Percentiles rank a stretch among this genome's conserved stretches.
Evolutionary conservation across 1,140 invertebrate species (phyloP).

Genomic region (Drosophila bocki): DNA sequence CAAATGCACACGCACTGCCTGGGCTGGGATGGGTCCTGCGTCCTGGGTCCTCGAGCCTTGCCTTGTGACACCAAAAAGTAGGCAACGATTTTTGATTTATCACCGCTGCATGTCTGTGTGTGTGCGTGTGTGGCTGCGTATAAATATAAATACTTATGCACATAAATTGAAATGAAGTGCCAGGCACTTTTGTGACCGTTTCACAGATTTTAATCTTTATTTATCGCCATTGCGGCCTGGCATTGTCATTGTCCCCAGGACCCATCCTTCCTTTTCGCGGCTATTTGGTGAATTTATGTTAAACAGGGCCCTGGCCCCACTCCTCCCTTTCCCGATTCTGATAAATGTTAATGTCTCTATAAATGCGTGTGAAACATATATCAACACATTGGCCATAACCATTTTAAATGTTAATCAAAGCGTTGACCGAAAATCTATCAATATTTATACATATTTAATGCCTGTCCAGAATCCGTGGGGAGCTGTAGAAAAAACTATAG

Average conservation of each 20-base stretch:
- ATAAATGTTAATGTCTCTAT: constrained; percentile 72
- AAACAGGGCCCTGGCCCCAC: constrained; percentile 32
- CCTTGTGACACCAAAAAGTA: constrained; percentile 70
- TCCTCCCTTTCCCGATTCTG: constrained; percentile 10
- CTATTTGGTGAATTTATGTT: constrained; percentile 48
- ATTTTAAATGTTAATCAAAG: constrained; percentile 40
- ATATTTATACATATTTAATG: constrained; percentile 69
- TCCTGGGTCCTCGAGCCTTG: constrained; percentile 30
- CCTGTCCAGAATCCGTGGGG: background rate
- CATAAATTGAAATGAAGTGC: constrained; percentile 82
- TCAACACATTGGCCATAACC: constrained; percentile 37
- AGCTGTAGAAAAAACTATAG: background rate
- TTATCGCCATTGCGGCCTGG: constrained; percentile 63
- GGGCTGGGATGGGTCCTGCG: background rate
- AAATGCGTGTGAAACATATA: constrained; percentile 50
- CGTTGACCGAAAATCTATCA: constrained; percentile 23
- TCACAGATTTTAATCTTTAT: constrained; percentile 82
- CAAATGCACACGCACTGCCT: constrained; percentile 35
- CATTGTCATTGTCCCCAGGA: constrained; percentile 34
- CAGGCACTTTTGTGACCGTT: constrained; percentile 76
- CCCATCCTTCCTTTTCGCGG: constrained; percentile 17
- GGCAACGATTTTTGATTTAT: constrained; percentile 78
- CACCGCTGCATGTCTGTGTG: constrained; percentile 15
- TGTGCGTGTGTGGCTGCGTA: constrained; percentile 1
- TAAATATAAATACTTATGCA: constrained; percentile 43